Evolutionary conservation across 2,888 invertebrate species (phyloP), one percentile per base, ranked within the genome.

Genomic region (Hydrotaea cyrtoneurina): DNA sequence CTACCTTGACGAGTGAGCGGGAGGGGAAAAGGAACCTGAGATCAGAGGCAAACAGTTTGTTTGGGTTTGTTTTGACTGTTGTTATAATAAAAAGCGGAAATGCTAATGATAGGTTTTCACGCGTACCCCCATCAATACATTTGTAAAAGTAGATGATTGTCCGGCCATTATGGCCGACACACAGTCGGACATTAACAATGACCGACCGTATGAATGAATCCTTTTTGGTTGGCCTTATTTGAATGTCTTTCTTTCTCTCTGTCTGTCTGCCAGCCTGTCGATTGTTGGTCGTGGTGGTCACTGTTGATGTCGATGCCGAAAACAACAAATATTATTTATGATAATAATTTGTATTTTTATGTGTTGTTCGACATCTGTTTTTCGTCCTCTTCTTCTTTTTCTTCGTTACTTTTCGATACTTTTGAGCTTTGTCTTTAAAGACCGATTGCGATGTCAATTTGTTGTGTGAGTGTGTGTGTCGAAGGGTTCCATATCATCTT

Each of bases 21-120:
- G n/a, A n/a, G n/a, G n/a, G n/a, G n/a, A n/a, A n/a, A n/a, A n/a
- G n/a, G n/a, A n/a, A n/a, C n/a, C n/a, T n/a, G n/a, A n/a, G n/a
- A n/a, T 74, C n/a, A 15, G 15, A n/a, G 15, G n/a, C 10, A 11
- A 13, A 13, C 31, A 19, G 39, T 66, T 8, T 66, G 13, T 66
- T 39, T 39, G 66, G 46, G 23, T 69, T 74, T 74, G 74, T 74
- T 59, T 43, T 59, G 74, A 57, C 57, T 59, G 46, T 39, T 23
- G 62, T 74, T 43, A 91, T 91, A 91, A 91, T 91, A 92, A 92
- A 92, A 91, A 91, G 91, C 92, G 91, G 91, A 91, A 91, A 91
- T 92, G 89, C 91, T 92, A 91, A 91, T 91, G 91, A 91, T 92
- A 91, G 91, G 92, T 90, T 90, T 86, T 88, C 86, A 86, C 86